These are phyloP conservation scores for Trichomalopsis sarcophagae DNA, from an alignment of 1,140 invertebrate species.

Conservation along the genomic window DNA sequence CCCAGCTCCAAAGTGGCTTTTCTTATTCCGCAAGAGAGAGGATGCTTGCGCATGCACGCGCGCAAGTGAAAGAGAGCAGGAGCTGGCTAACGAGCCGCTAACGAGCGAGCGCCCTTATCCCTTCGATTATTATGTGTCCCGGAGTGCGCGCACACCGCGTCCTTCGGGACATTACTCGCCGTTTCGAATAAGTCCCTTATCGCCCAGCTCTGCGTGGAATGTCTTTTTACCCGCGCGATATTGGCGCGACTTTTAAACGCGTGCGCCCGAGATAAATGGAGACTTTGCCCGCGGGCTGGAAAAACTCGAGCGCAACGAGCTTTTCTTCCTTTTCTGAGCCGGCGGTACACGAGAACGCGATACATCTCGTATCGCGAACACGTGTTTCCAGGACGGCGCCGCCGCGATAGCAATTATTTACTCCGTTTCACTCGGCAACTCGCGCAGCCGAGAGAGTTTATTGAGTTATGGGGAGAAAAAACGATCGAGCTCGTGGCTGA, in stretches of 20 bases:
- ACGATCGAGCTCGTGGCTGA: too few relatives aligned
- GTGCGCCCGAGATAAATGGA: slow-evolving; percentile 14
- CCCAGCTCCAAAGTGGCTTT: slow-evolving; percentile 38
- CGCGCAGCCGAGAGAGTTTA: neutral
- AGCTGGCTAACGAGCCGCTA: slow-evolving; percentile 49
- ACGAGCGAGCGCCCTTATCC: slow-evolving; percentile 50
- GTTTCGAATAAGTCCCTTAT: slow-evolving; percentile 32
- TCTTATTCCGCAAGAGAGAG: slow-evolving; percentile 31
- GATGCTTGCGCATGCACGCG: neutral
- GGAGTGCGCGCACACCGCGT: neutral
- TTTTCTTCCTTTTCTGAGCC: slow-evolving; percentile 1
- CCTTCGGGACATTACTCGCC: slow-evolving; percentile 32
- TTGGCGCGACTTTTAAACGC: neutral
- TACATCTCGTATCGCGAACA: slow-evolving; percentile 12
- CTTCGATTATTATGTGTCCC: slow-evolving; percentile 38
- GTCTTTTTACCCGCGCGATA: neutral
- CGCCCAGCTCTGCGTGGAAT: neutral
- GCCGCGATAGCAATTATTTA: slow-evolving; percentile 34
- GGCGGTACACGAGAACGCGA: neutral
- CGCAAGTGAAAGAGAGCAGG: neutral
- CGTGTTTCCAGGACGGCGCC: slow-evolving; percentile 13
- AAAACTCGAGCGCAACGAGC: neutral
- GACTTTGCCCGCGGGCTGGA: neutral
- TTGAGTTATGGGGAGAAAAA: neutral
- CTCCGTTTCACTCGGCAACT: neutral